Evolutionary conservation across 1,140 invertebrate genomes (phyloP), one percentile per base, ranked within the genome.

Genomic region (Polyergus mexicanus): DNA sequence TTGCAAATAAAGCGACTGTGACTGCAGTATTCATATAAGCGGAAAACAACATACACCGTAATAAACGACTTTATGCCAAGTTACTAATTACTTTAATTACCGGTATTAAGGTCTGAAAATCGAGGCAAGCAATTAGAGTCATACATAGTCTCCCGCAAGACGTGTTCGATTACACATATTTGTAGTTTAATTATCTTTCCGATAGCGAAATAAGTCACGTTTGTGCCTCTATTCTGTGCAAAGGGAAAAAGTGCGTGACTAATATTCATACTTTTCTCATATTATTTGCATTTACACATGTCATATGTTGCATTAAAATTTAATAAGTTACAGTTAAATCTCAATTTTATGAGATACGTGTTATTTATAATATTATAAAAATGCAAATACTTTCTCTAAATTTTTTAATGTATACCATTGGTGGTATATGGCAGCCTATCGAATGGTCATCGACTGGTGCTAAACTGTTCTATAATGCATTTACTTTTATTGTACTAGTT

Each of bases 361-460:
- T 32, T 47, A 4, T 41, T 58, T 25, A 0, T 25, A 22, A 16
- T 56, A 16, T 56, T 38, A 2, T 32, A 19, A 75, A 54, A 4
- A 74, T 84, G 78, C 47, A 71, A 25, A 25, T 65, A 11, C 19
- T 84, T 19, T 60, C 71, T 41, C 7, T 84, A n/a, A 86, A 75
- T 65, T 74, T 86, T 84, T 58, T n/a, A n/a, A 44, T 84, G 2
- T 84, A 56, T 0, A 66, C 75, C 11, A 35, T 86, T 6, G 25
- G n/a, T 16, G 85, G 85, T 32, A 8, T 86, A 47, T 86, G 85
- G 85, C 66, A 63, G 22, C 78, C 85, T 13, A 5, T 47, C 38
- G 51, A 51, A 5, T 84, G 85, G 78, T 44, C 66, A 16, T 88
- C 76, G 47, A 75, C 0, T n/a, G 2, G 5, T 16, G 41, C 78